Conservation (phyloP, 2,113 vertebrate genomes). For the Pseudonaja textilis region DNA sequence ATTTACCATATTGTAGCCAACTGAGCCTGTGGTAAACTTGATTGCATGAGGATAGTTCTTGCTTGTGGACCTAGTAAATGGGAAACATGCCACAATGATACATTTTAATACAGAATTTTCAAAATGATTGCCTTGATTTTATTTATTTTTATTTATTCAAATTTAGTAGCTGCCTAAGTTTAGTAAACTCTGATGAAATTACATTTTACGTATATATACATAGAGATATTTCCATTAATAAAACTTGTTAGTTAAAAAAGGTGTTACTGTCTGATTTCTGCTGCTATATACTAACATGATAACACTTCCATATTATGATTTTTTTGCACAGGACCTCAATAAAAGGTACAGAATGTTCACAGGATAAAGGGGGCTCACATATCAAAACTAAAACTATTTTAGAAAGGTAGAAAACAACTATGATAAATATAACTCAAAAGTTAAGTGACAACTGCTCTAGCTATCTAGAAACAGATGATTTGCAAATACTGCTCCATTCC, state of each 20-base stretch:
- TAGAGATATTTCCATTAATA: background rate
- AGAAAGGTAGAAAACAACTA: background rate
- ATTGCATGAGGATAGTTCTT: constrained; percentile 98
- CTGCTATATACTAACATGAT: background rate
- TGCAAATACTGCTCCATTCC: background rate
- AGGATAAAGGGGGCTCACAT: background rate
- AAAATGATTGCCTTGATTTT: background rate
- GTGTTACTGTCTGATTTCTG: background rate
- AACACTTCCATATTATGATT: background rate
- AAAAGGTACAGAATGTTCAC: background rate
- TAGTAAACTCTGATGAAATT: background rate
- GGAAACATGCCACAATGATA: constrained; percentile 21
- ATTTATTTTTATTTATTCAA: background rate
- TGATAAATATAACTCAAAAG: background rate
- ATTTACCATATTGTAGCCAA: constrained; percentile 95
- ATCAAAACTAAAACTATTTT: background rate
- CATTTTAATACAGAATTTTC: background rate
- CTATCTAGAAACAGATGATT: background rate
- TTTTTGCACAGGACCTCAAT: background rate
- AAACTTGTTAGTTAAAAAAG: background rate
- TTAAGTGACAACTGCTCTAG: background rate
- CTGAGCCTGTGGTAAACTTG: constrained; percentile 94
- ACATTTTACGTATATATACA: background rate
- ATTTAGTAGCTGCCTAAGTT: background rate
- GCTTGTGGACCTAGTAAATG: constrained; percentile 88